These are phyloP conservation scores for Sepiola atlantica DNA, from an alignment of 2,888 invertebrate genomes.

Conservation along the genomic window DNA sequence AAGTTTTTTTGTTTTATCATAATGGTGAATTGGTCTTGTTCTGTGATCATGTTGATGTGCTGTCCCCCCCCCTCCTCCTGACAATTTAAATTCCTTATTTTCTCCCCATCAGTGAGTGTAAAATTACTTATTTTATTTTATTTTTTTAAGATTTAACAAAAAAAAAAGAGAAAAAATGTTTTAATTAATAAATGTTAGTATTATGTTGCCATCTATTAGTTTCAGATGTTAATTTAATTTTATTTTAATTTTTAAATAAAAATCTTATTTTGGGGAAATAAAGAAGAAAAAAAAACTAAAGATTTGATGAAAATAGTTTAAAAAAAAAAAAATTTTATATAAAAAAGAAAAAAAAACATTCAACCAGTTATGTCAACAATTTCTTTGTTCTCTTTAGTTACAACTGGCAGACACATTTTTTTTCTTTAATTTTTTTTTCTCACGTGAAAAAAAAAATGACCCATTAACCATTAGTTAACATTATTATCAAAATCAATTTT, in stretches of 20 bases:
- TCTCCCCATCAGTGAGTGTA: neutral
- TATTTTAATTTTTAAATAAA: neutral
- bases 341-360: neutral
- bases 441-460: neutral
- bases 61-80: neutral
- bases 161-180: neutral
- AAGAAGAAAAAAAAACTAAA: neutral
- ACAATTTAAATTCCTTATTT: neutral
- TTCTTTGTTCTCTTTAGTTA: neutral
- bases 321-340: neutral
- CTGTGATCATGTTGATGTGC: slow-evolving; percentile 11
- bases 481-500: neutral
- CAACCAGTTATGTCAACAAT: slow-evolving; percentile 6
- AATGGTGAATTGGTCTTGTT: slow-evolving; percentile 32
- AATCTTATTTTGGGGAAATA: neutral
- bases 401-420: neutral
- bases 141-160: too few relatives aligned
- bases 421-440: neutral
- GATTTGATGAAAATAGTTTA: neutral
- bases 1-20: neutral
- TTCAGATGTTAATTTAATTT: neutral
- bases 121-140: neutral
- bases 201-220: neutral
- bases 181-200: neutral
- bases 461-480: slow-evolving; percentile 18